A percentile compares a stretch with the other conserved stretches of the same genome.
These are phyloP conservation scores for Syndactyla subalaris DNA, from an alignment of 2,797 vertebrate genomes.

Conservation along the genomic window DNA sequence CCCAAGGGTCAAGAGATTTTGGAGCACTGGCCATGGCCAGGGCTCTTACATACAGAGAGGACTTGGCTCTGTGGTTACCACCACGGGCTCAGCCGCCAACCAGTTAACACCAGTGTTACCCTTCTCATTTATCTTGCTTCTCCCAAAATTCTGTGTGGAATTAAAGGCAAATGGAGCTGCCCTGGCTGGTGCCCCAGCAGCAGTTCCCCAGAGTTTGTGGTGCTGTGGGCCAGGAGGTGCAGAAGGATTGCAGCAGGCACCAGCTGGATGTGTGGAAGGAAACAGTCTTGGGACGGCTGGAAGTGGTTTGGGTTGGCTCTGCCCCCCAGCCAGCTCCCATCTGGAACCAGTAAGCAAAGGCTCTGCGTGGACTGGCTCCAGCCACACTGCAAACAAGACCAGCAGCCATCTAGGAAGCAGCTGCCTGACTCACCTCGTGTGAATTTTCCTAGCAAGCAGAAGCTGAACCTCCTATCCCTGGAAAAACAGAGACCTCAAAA, in stretches of 20 bases:
- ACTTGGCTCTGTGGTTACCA: not conserved
- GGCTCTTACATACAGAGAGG: not conserved
- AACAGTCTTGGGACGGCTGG: not conserved
- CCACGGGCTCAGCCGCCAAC: not conserved
- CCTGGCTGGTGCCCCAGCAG: not conserved
- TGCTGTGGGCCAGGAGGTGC: not conserved
- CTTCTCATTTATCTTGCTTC: not conserved
- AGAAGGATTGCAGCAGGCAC: not conserved
- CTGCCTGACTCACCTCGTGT: not conserved
- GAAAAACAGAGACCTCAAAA: not conserved
- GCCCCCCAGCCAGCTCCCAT: not conserved
- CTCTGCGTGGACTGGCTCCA: not conserved
- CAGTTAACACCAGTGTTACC: not conserved
- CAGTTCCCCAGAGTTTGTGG: not conserved
- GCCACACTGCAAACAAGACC: not conserved
- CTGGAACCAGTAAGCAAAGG: not conserved
- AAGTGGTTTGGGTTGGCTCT: not conserved
- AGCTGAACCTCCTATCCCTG: not conserved
- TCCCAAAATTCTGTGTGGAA: not conserved
- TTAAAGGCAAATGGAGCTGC: not conserved
- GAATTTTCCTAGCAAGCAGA: not conserved
- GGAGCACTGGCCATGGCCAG: not conserved
- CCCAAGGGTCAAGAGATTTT: not conserved
- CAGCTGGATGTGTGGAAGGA: not conserved
- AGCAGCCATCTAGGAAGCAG: not conserved